Evolutionary conservation across 2,113 vertebrate genomes (phyloP), one percentile per base, ranked within the genome.

Genomic region (Chloropsis hardwickii): DNA sequence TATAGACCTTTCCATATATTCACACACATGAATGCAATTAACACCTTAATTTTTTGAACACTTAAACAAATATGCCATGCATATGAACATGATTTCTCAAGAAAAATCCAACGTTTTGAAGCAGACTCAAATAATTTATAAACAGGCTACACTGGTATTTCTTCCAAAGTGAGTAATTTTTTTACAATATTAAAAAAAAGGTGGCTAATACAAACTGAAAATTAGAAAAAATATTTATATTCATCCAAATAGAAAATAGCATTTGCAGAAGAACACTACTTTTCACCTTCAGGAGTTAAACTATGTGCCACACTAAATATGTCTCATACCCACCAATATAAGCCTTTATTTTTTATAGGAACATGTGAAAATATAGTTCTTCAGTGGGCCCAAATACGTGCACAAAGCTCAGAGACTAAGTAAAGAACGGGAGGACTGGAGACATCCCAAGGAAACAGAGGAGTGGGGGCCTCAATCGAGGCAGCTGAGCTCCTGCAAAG

Each of bases 1-100:
- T 87, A 90, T 71, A 85, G 87, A 61, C 48, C 64, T 83, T 81
- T 82, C 77, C 31, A 25, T 77, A 86, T 77, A 96, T 83, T 90
- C 92, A 64, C 27, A 81, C 33, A 47, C 62, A 64, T 44, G 33
- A 42, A 77, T 37, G 78, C 44, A 80, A 91, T 94, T 92, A 94
- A 78, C 54, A 83, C 35, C n/a, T 40, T 33, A 44, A 56, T 91
- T 92, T 94, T 92, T 40, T 60, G 14, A 86, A 65, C 88, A 54
- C 50, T 22, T 31, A 72, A 54, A 67, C 18, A 90, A 91, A 61
- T 39, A 92, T 2, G 3, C 50, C 56, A 86, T 33, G 64, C 10
- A 39, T 56, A 42, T 14, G 64, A 80, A 72, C 48, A 79, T 18
- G 23, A 90, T 69, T 61, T 79, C 66, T 47, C 58, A 79, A 79